phyloP scores from a whole-genome alignment of 2,888 invertebrate genomes.

The Eupithecia insigniata region DNA sequence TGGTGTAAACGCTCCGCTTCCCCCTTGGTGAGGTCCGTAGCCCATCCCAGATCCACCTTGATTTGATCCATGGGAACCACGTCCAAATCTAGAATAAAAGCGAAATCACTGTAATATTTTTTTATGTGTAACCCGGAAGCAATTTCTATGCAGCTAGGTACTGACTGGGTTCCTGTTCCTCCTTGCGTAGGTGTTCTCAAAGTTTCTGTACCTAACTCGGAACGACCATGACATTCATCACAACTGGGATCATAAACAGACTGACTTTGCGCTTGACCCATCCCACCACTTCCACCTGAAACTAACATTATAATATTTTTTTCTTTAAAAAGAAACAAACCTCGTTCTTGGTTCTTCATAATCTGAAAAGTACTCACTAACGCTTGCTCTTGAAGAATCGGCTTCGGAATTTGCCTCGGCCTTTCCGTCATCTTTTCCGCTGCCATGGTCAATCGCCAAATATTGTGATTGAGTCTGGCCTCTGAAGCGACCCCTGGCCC shows the following conservation, averaged over 20 bases:
- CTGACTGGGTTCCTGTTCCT: slow-evolving; percentile 44
- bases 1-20: slow-evolving; percentile 22
- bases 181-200: slow-evolving; percentile 51
- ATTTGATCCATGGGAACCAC: slow-evolving; percentile 32
- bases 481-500: slow-evolving; percentile 80
- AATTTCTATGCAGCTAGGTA: slow-evolving; percentile 12
- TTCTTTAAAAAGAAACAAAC: background rate
- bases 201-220: slow-evolving; percentile 58
- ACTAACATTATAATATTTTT: slow-evolving; percentile 38
- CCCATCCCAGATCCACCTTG: slow-evolving; percentile 33
- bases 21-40: slow-evolving; percentile 31
- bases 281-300: slow-evolving; percentile 91
- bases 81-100: slow-evolving; percentile 42
- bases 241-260: slow-evolving; percentile 88
- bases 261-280: slow-evolving; percentile 96
- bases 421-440: slow-evolving; percentile 87
- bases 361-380: slow-evolving; percentile 85
- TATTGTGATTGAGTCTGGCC: slow-evolving; percentile 95
- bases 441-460: slow-evolving; percentile 82
- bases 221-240: slow-evolving; percentile 85
- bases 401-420: slow-evolving; percentile 92
- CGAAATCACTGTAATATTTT: background rate
- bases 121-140: background rate
- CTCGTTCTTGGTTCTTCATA: background rate
- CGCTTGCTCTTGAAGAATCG: slow-evolving; percentile 87